Evolutionary conservation across 2,113 vertebrate species (phyloP).

Genomic region (Pandion haliaetus): DNA sequence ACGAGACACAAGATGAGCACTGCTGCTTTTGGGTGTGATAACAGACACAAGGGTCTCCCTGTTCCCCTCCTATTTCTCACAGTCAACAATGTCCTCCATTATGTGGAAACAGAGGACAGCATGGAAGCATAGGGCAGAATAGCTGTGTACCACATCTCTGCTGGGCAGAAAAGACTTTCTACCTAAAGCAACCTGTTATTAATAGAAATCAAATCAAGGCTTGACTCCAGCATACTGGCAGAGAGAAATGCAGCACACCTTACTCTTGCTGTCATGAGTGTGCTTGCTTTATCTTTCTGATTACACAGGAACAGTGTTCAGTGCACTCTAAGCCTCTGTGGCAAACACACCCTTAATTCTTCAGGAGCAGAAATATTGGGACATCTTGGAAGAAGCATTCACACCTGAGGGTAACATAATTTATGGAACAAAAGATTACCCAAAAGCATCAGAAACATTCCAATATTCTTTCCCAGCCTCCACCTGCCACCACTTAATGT

Average conservation of each 20-base stretch:
- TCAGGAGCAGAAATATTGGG: background rate
- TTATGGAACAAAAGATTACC: background rate
- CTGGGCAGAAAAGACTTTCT: background rate
- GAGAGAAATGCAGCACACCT: background rate
- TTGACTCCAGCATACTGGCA: background rate
- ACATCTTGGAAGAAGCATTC: background rate
- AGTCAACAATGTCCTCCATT: background rate
- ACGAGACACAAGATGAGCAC: background rate
- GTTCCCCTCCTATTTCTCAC: background rate
- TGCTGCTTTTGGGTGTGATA: background rate
- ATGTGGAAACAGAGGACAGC: background rate
- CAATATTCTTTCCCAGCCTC: background rate
- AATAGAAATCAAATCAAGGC: background rate
- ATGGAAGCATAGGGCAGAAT: background rate
- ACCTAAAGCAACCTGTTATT: background rate
- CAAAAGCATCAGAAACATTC: background rate
- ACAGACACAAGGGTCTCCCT: rapidly evolving
- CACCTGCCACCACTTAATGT: background rate
- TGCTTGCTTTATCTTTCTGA: background rate
- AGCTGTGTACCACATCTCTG: background rate
- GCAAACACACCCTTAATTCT: background rate
- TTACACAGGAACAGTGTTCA: background rate
- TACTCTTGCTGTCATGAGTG: background rate
- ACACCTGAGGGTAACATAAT: background rate
- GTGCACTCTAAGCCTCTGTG: background rate